These are phyloP conservation scores for Cranoglanis bouderius DNA, from an alignment of 2,113 vertebrate genomes.

Conservation along the genomic window DNA sequence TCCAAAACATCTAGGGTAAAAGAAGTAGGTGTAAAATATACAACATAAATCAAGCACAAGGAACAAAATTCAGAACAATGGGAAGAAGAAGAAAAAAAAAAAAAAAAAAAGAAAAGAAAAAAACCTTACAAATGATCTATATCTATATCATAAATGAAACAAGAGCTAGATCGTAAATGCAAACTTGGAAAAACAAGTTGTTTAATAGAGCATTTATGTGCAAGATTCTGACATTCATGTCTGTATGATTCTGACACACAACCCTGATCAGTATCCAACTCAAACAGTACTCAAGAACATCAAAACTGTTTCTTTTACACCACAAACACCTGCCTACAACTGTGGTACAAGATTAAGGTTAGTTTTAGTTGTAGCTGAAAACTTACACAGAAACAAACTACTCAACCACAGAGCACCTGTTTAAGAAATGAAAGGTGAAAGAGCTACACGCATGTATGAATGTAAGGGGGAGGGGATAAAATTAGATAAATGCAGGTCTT, in stretches of 20 bases:
- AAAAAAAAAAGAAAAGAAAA: neutral
- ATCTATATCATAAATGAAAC: slow-evolving; percentile 50
- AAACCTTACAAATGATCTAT: slow-evolving; percentile 35
- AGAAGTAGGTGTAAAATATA: slow-evolving; percentile 73
- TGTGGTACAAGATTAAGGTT: slow-evolving; percentile 24
- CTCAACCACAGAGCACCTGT: neutral
- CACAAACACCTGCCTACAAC: slow-evolving; percentile 35
- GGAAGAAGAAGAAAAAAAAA: neutral
- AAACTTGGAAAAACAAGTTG: slow-evolving; percentile 46
- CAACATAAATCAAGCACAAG: slow-evolving; percentile 63
- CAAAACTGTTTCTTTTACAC: slow-evolving; percentile 30
- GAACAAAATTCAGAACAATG: slow-evolving; percentile 57
- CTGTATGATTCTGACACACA: slow-evolving; percentile 42
- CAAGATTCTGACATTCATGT: slow-evolving; percentile 54
- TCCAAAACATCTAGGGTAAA: slow-evolving; percentile 72
- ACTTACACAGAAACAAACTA: slow-evolving; percentile 22
- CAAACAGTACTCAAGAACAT: slow-evolving; percentile 40
- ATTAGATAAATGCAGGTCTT: slow-evolving; percentile 27
- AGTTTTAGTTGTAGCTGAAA: slow-evolving; percentile 1
- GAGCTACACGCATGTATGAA: neutral
- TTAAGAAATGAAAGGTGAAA: neutral
- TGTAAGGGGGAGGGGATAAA: neutral
- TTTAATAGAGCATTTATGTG: slow-evolving; percentile 48
- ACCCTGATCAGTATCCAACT: slow-evolving; percentile 52
- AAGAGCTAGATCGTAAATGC: slow-evolving; percentile 39